A percentile compares a stretch with the other conserved stretches of the same genome.
These are phyloP conservation scores for Drosophila maculinotata DNA, from an alignment of 2,888 invertebrate species.

Conservation along the genomic window DNA sequence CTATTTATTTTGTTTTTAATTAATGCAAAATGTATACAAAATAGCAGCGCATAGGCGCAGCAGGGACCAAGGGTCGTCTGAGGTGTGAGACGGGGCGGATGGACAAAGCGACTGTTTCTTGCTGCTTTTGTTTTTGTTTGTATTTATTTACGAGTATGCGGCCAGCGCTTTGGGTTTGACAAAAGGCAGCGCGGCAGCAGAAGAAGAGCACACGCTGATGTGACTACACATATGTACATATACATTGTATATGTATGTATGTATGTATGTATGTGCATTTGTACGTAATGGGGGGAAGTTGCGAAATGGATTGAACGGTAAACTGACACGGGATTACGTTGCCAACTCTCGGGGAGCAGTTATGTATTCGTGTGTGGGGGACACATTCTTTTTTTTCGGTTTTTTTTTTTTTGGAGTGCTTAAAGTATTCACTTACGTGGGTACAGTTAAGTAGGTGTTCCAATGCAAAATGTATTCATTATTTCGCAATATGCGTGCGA, in stretches of 20 bases:
- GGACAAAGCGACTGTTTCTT: constrained; percentile 34
- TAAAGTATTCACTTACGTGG: constrained; percentile 12
- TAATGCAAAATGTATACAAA: constrained; percentile 81
- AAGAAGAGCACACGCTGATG: constrained; percentile 41
- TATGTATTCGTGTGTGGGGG: background rate
- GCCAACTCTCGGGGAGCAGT: constrained; percentile 21
- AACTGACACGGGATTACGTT: constrained; percentile 59
- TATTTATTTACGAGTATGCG: constrained; percentile 15
- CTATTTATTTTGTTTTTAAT: constrained; percentile 79
- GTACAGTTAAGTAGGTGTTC: constrained; percentile 23
- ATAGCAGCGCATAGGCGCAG: constrained; percentile 68
- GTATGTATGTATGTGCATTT: constrained; percentile 7
- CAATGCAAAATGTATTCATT: background rate
- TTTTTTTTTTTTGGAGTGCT: constrained; percentile 9
- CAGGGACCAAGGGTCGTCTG: constrained; percentile 35
- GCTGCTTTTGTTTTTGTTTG: constrained; percentile 18
- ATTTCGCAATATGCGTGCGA: constrained; percentile 6
- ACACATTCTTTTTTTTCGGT: too few relatives aligned
- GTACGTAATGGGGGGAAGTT: constrained; percentile 50
- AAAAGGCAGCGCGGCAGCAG: constrained; percentile 41
- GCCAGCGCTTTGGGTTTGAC: constrained; percentile 34
- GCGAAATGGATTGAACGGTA: constrained; percentile 65
- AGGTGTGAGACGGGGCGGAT: constrained; percentile 23
- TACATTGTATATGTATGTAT: constrained; percentile 4
- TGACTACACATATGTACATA: constrained; percentile 2